Base-by-base conservation (phyloP, 2,888 invertebrate genomes). In the Chrysina gloriosa region DNA sequence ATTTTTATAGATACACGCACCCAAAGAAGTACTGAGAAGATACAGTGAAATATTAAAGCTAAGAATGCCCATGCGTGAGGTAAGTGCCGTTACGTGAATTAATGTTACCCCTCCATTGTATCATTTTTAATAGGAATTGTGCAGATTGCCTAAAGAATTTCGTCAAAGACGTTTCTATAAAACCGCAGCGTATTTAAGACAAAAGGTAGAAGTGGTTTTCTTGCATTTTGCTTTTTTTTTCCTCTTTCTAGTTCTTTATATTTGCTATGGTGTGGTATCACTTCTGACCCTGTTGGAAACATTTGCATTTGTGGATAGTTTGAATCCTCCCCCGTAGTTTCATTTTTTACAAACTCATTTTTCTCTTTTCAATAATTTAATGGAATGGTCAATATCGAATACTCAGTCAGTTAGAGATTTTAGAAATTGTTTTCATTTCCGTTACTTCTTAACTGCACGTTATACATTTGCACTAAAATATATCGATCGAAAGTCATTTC, bases 1-100 rank as follows among this genome's bases (percentile, higher is more conserved):
- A n/a, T n/a, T 69, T 70, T 84, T 85, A 58, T 79, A 97, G 89
- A 89, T 97, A 69, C 95, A 96, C 83, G 94, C 95, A 0, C 95
- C 97, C 0, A 84, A 89, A 74, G 88, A 92, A 78, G 94, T 97
- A 3, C 84, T 97, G 58, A 87, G 91, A 73, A 88, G 95, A 75
- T 97, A 97, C 83, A 91, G 95, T 69, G 97, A 97, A 84, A 93
- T 96, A 77, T 86, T 97, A 75, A 96, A 97, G 82, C 86, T 97
- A 21, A 88, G 95, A 79, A 91, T 97, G 92, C 96, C 97, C 2
- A 97, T 97, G 94, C 95, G 92, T 87, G 92, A 91, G 86, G 89
- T 93, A 80, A 78, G 78, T 70, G 14, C 14, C 27, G 9, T 36
- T 4, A 52, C 3, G n/a, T 31, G 11, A n/a, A 19, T 21, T 36